Percentiles rank a stretch among this genome's conserved stretches.
Conservation (phyloP, 2,113 vertebrate genomes). For the Piprites chloris region DNA sequence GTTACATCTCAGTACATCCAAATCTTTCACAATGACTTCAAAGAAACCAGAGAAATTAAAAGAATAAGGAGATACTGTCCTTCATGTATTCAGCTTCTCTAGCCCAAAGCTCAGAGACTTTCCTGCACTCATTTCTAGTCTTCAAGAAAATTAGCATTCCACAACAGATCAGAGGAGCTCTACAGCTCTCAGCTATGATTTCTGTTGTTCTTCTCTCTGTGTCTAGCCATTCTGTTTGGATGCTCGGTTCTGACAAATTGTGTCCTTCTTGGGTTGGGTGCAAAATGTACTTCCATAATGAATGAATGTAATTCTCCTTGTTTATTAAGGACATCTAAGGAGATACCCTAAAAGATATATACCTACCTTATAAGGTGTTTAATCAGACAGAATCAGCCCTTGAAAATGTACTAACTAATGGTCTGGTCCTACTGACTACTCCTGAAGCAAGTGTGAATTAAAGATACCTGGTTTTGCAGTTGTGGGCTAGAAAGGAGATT, state of each 20-base stretch:
- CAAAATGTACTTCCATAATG: neutral
- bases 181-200: neutral
- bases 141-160: neutral
- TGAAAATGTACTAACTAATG: neutral
- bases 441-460: neutral
- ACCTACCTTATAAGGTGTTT: neutral
- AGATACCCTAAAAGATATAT: neutral
- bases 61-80: neutral
- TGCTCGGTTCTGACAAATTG: neutral
- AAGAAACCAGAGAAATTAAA: neutral
- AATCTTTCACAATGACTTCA: neutral
- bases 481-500: neutral
- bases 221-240: neutral
- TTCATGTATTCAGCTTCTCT: neutral
- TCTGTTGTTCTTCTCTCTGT: neutral
- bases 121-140: neutral
- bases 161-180: neutral
- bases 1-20: neutral
- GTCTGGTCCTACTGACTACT: neutral
- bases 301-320: neutral
- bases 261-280: neutral
- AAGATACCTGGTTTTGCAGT: neutral
- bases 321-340: neutral
- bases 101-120: neutral
- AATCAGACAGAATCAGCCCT: neutral